phyloP scores from a whole-genome alignment of 1,140 invertebrate genomes.

The Stegodyphus dumicola region DNA sequence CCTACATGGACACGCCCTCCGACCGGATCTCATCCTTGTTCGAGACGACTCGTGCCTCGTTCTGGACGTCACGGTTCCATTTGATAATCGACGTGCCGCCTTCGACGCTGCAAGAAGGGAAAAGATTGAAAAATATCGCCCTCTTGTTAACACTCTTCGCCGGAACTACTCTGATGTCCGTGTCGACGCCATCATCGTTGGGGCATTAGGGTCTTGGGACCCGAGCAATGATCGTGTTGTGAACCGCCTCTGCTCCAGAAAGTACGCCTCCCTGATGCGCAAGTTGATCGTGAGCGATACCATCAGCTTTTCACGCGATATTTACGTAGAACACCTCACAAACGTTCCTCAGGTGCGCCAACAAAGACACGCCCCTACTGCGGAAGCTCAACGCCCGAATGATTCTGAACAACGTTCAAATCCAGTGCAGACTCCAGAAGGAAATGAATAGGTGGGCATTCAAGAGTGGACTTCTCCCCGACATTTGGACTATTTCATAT shows the following conservation, averaged over 20 bases:
- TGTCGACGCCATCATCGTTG: background rate
- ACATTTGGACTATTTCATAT: no score
- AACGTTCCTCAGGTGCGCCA: background rate
- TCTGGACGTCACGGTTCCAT: background rate
- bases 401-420: no score
- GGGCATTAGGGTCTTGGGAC: background rate
- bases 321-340: background rate
- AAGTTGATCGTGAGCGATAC: background rate
- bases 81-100: background rate
- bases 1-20: background rate
- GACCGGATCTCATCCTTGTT: background rate
- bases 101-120: background rate
- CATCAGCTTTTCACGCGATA: background rate
- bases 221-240: background rate
- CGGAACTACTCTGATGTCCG: background rate
- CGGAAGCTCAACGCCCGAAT: no score
- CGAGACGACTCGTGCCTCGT: background rate
- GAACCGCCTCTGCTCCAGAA: background rate
- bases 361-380: no score
- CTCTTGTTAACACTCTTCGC: accelerated
- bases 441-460: no score
- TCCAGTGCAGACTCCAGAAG: no score
- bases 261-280: background rate
- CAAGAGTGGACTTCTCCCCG: no score
- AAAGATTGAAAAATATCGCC: background rate